A percentile compares a stretch with the other conserved stretches of the same genome.
Conservation (phyloP, 2,888 invertebrate species). For the Plebejus anna region DNA sequence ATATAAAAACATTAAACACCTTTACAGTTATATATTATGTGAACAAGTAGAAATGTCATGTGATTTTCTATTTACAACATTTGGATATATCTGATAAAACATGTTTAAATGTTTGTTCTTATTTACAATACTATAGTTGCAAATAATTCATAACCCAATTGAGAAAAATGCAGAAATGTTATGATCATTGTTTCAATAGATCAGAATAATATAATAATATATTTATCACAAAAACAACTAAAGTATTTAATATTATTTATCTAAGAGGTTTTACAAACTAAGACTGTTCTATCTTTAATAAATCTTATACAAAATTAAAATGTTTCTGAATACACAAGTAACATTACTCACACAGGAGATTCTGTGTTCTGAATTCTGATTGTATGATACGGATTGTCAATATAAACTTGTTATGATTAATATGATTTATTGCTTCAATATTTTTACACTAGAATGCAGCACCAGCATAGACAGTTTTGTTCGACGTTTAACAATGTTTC, state of each 20-base stretch:
- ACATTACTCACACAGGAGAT: neutral
- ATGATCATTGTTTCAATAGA: neutral
- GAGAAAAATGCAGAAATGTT: neutral
- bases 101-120: constrained; percentile 10
- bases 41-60: constrained; percentile 60
- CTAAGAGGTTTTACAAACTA: constrained; percentile 1
- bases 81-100: constrained; percentile 50
- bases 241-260: constrained; percentile 9
- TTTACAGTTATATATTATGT: constrained; percentile 52
- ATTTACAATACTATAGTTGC: constrained; percentile 22
- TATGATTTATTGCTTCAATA: too few relatives aligned
- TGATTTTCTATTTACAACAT: constrained; percentile 64
- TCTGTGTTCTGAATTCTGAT: neutral
- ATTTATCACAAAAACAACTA: constrained; percentile 19
- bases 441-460: too few relatives aligned
- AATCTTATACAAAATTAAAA: neutral
- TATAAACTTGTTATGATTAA: too few relatives aligned
- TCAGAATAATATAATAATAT: neutral
- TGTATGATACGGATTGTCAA: neutral
- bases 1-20: constrained; percentile 77
- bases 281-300: neutral
- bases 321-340: neutral
- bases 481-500: too few relatives aligned
- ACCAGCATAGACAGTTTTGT: too few relatives aligned
- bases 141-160: neutral